Evolutionary conservation across 1,140 invertebrate species (phyloP).

Genomic region (Thaumatotibia leucotreta): DNA sequence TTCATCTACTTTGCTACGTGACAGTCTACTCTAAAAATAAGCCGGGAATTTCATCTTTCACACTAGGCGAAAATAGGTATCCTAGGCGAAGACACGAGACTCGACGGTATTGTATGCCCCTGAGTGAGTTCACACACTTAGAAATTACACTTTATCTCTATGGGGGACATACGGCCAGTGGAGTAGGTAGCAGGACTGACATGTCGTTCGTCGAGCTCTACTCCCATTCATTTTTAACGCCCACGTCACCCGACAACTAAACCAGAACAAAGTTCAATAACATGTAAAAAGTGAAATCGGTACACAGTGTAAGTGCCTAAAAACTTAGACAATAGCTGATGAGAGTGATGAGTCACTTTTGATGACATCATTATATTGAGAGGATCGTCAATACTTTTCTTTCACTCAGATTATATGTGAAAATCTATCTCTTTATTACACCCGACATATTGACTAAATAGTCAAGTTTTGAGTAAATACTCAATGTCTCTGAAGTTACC

Average conservation of each 20-base stretch:
- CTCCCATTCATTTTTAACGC: constrained; percentile 49
- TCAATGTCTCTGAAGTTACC: too few relatives aligned
- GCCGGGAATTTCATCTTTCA: too few relatives aligned
- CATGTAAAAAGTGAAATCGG: constrained; percentile 59
- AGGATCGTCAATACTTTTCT: not conserved
- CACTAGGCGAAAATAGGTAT: too few relatives aligned
- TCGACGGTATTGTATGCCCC: too few relatives aligned
- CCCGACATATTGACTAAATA: too few relatives aligned
- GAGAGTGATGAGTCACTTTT: constrained; percentile 36
- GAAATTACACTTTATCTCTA: not conserved
- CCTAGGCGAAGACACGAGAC: too few relatives aligned
- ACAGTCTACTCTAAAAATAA: too few relatives aligned
- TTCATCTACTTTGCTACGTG: too few relatives aligned
- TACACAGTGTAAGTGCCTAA: constrained; percentile 50
- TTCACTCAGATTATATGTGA: not conserved
- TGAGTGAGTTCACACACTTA: too few relatives aligned
- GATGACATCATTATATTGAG: constrained; percentile 42
- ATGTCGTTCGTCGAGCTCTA: constrained; percentile 27
- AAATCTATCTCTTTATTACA: too few relatives aligned
- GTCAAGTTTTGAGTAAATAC: too few relatives aligned
- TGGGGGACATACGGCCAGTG: not conserved
- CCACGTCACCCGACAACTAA: constrained; percentile 40
- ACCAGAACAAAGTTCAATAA: constrained; percentile 67
- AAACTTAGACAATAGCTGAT: constrained; percentile 48
- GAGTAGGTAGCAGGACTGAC: not conserved